Evolutionary conservation across 1,140 invertebrate genomes (phyloP).

Genomic region (Pygmarrhopalites habei): DNA sequence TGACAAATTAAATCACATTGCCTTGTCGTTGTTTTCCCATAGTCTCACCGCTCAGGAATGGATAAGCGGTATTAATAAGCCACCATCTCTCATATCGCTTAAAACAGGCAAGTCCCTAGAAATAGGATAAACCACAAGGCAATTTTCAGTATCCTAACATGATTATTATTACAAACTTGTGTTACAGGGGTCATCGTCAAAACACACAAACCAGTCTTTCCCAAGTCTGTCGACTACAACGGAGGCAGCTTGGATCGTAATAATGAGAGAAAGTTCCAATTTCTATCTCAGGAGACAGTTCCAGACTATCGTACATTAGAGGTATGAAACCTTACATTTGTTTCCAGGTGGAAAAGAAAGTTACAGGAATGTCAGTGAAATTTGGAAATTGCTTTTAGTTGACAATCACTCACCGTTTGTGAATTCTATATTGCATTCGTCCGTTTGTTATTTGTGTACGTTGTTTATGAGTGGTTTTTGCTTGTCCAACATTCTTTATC

Average conservation of each 20-base stretch:
- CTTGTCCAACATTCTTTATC: no score
- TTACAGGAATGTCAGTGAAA: no score
- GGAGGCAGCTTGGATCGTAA: constrained; percentile 56
- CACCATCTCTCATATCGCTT: neutral
- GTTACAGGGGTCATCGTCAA: constrained; percentile 45
- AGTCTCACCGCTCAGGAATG: no score
- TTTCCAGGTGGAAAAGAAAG: neutral
- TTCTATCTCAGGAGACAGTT: constrained; percentile 69
- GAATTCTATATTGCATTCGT: no score
- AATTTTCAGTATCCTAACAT: no score
- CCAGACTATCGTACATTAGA: constrained; percentile 71
- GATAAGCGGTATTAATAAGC: constrained; percentile 67
- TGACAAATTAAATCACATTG: constrained; percentile 67
- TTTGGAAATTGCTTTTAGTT: no score
- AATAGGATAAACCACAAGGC: no score
- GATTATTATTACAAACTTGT: no score
- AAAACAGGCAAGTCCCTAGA: constrained; percentile 7
- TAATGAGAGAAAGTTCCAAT: constrained; percentile 75
- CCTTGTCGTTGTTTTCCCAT: no score
- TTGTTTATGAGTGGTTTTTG: no score
- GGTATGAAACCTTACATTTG: constrained; percentile 37
- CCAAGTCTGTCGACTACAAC: constrained; percentile 49
- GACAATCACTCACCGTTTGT: no score
- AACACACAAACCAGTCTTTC: constrained; percentile 62
- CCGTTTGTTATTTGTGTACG: no score